Conservation (phyloP, 2,113 vertebrate species). For the Speoplatyrhinus poulsoni region DNA sequence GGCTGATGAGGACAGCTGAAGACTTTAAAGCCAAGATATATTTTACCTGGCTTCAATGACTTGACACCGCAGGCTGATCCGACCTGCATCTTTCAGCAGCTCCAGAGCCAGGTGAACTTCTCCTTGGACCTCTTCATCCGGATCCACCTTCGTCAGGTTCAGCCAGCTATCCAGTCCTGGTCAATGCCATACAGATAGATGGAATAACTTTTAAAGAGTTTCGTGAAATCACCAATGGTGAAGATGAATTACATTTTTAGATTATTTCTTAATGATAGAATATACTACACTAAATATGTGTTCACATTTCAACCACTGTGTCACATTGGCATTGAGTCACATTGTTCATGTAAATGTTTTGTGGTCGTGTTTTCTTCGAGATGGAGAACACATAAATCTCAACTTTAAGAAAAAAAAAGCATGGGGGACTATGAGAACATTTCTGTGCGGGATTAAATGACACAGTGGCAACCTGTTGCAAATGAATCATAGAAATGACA, state of each 20-base stretch:
- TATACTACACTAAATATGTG: too few species aligned
- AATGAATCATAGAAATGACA: slow-evolving; percentile 60
- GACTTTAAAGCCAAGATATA: background rate
- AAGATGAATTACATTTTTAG: background rate
- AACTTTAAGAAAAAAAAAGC: background rate
- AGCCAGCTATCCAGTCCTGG: slow-evolving; percentile 87
- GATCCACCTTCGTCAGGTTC: slow-evolving; percentile 83
- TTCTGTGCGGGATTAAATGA: slow-evolving; percentile 57
- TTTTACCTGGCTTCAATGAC: slow-evolving; percentile 85
- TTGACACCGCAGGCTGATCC: slow-evolving; percentile 77
- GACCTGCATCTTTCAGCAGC: slow-evolving; percentile 65
- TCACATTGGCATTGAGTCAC: too few species aligned
- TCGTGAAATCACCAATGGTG: background rate
- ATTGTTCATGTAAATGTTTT: too few species aligned
- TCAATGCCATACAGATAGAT: slow-evolving; percentile 12
- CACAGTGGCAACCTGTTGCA: slow-evolving; percentile 50
- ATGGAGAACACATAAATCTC: background rate
- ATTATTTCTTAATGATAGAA: background rate
- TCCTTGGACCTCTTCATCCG: slow-evolving; percentile 87
- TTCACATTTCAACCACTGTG: too few species aligned
- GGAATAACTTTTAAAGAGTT: background rate
- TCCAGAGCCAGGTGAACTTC: slow-evolving; percentile 83
- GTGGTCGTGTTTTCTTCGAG: too few species aligned
- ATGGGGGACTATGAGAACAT: slow-evolving; percentile 19
- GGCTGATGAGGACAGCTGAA: background rate